Evolutionary conservation across 2,113 vertebrate genomes (phyloP).

Genomic region (Pygoscelis adeliae): DNA sequence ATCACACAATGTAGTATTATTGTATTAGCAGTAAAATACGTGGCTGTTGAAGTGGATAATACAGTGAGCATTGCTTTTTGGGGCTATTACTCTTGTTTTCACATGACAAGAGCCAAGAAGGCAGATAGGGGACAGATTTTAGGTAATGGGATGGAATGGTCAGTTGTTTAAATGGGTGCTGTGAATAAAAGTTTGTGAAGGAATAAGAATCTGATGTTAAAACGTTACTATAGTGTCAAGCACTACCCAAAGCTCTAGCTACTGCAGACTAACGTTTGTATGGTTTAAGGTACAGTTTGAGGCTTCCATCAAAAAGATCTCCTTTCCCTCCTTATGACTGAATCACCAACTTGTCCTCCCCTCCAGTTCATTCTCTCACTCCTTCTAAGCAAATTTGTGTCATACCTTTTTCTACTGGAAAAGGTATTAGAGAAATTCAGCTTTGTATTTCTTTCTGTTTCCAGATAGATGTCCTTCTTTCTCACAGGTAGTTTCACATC

Average conservation of each 20-base stretch:
- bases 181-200: background rate
- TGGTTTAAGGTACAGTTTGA: background rate
- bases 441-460: background rate
- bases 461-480: background rate
- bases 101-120: background rate
- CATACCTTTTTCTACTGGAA: fast-evolving
- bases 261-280: background rate
- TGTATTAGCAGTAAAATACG: background rate
- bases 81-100: background rate
- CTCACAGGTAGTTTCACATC: background rate
- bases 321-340: background rate
- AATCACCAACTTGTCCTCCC: background rate
- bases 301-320: background rate
- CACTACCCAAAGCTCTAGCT: background rate
- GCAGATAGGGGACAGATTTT: background rate
- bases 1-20: background rate
- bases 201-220: background rate
- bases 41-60: background rate
- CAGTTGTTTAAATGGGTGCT: background rate
- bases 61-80: background rate
- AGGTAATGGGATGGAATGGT: background rate
- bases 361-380: background rate
- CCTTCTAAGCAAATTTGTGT: background rate
- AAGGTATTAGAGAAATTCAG: background rate
- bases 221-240: background rate